A percentile compares a stretch with the other conserved stretches of the same genome.
Evolutionary conservation across 2,797 vertebrate genomes (phyloP).

Genomic region (Pseudochromis fuscus): DNA sequence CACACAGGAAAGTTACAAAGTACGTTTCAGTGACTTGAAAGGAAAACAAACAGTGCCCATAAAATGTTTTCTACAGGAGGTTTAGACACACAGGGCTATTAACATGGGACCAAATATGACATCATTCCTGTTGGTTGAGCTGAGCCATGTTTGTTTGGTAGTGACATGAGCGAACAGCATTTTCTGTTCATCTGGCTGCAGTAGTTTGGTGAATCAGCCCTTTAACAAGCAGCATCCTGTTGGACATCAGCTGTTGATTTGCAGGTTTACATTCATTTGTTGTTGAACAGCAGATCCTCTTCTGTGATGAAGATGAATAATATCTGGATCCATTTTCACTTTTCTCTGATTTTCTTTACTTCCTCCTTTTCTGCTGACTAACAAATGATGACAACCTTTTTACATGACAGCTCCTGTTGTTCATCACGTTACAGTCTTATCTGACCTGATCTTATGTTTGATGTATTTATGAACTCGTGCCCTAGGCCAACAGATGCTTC

Average conservation of each 20-base stretch:
- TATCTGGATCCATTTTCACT: conserved; percentile 2
- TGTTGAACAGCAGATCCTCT: not conserved
- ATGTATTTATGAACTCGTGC: conserved; percentile 29
- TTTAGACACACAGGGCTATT: conserved; percentile 70
- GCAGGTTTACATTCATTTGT: conserved; percentile 25
- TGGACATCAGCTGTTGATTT: conserved; percentile 33
- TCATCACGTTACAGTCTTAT: conserved; percentile 48
- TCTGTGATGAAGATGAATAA: conserved; percentile 1
- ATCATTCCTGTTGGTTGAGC: conserved; percentile 81
- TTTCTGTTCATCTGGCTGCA: conserved; percentile 17
- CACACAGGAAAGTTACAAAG: conserved; percentile 23
- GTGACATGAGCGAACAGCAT: conserved; percentile 28
- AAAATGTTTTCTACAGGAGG: conserved; percentile 57
- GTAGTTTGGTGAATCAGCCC: not conserved
- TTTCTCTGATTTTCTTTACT: conserved; percentile 13
- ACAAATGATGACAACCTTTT: conserved; percentile 23
- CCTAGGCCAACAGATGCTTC: conserved; percentile 16
- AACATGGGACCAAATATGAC: conserved; percentile 84
- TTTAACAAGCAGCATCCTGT: conserved; percentile 13
- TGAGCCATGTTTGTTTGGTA: conserved; percentile 63
- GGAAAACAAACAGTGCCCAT: conserved; percentile 34
- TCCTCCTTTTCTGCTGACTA: conserved; percentile 10
- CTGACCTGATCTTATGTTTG: conserved; percentile 27
- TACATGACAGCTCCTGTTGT: conserved; percentile 24
- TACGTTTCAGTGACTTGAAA: conserved; percentile 24